Evolutionary conservation across 2,888 invertebrate species (phyloP).

Genomic region (Eurytoma adleriae): DNA sequence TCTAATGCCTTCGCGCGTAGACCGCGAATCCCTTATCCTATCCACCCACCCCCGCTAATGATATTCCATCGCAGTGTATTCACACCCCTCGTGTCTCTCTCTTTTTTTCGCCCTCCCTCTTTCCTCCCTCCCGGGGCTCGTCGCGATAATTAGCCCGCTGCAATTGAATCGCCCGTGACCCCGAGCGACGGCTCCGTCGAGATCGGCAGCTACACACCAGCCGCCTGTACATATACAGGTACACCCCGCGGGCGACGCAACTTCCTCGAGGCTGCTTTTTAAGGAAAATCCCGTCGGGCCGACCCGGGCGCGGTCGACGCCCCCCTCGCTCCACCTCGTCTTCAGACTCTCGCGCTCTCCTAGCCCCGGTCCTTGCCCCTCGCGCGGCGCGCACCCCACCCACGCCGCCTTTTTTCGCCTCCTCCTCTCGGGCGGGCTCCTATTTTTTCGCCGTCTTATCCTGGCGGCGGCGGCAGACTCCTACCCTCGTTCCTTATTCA

Average conservation of each 20-base stretch:
- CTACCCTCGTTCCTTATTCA: constrained; percentile 1
- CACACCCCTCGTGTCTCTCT: neutral
- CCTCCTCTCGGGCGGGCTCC: neutral
- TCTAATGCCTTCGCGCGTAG: too few species aligned
- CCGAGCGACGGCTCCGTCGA: too few species aligned
- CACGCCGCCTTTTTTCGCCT: neutral
- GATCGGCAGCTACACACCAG: too few species aligned
- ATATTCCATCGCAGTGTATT: neutral
- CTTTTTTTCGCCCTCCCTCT: neutral
- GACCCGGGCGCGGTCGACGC: constrained; percentile 29
- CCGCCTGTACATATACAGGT: neutral
- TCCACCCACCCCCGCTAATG: neutral
- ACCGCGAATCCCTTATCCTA: too few species aligned
- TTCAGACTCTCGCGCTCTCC: constrained; percentile 41
- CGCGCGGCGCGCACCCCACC: constrained; percentile 18
- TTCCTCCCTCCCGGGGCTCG: neutral
- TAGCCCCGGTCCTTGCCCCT: neutral
- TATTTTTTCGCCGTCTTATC: constrained; percentile 43
- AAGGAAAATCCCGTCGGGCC: constrained; percentile 63
- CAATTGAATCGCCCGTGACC: neutral
- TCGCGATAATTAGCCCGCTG: constrained; percentile 19
- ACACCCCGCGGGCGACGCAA: neutral
- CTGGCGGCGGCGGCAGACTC: neutral
- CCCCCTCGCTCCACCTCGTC: constrained; percentile 43
- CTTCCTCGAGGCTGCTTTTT: constrained; percentile 64